These are phyloP conservation scores for Lepetodrilus schrolli DNA, from an alignment of 2,888 invertebrate species.

Conservation along the genomic window DNA sequence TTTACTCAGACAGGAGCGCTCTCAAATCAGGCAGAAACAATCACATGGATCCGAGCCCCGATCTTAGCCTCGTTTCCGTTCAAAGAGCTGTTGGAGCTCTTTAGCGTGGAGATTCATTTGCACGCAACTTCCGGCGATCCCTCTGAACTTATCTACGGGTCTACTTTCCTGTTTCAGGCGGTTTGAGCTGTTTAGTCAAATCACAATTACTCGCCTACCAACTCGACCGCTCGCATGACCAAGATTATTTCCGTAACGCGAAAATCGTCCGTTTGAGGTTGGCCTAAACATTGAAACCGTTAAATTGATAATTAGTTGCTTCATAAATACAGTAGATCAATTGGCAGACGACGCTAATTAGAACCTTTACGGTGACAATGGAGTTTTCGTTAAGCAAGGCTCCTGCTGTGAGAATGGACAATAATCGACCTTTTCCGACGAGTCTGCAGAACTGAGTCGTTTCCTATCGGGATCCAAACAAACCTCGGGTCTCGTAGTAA, in stretches of 20 bases:
- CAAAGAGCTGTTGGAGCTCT: conserved; percentile 36
- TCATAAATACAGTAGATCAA: conserved; percentile 34
- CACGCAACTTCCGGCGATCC: conserved; percentile 48
- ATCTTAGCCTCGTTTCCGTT: conserved; percentile 33
- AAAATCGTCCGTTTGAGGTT: conserved; percentile 32
- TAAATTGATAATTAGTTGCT: conserved; percentile 41
- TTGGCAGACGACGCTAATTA: conserved; percentile 38
- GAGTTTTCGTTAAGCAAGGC: conserved; percentile 31
- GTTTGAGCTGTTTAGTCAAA: conserved; percentile 42
- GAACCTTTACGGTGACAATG: conserved; percentile 35
- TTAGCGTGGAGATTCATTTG: conserved; percentile 42
- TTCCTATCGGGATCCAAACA: conserved; percentile 15
- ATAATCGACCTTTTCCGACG: conserved; percentile 30
- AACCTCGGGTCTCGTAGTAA: conserved; percentile 14
- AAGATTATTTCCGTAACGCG: conserved; percentile 33
- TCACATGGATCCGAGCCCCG: conserved; percentile 25
- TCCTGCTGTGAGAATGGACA: conserved; percentile 26
- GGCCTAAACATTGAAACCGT: conserved; percentile 28
- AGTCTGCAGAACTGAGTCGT: conserved; percentile 8
- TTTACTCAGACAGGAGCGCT: conserved; percentile 7
- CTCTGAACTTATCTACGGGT: conserved; percentile 39
- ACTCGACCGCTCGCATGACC: conserved; percentile 6
- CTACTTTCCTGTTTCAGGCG: conserved; percentile 40
- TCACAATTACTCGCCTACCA: conserved; percentile 39
- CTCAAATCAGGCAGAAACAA: conserved; percentile 29